Conservation (phyloP, 2,113 vertebrate genomes). For the Rissa tridactyla region DNA sequence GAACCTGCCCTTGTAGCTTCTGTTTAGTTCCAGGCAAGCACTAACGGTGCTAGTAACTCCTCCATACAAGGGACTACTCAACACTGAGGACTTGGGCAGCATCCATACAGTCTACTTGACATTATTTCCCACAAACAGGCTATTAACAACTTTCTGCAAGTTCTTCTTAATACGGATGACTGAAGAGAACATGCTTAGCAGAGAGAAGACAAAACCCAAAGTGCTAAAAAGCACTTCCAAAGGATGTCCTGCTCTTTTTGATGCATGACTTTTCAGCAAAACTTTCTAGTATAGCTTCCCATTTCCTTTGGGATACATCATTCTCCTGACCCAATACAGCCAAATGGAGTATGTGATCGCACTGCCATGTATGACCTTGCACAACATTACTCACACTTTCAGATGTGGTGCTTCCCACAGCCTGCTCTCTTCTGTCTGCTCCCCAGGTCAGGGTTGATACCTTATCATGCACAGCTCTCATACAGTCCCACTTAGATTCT, state of each 20-base stretch:
- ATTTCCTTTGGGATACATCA: neutral
- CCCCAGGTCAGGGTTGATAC: neutral
- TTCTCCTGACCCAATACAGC: neutral
- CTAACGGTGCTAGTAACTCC: neutral
- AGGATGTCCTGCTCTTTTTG: neutral
- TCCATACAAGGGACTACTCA: neutral
- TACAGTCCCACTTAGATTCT: neutral
- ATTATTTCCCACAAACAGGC: neutral
- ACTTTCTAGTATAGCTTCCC: neutral
- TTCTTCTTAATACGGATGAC: neutral
- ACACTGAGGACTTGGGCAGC: neutral
- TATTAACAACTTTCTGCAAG: neutral
- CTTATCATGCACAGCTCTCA: neutral
- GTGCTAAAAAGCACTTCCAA: neutral
- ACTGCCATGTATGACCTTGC: neutral
- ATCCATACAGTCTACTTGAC: neutral
- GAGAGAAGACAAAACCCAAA: neutral
- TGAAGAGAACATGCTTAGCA: neutral
- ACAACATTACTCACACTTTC: neutral
- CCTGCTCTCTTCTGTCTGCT: neutral
- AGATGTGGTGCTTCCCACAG: neutral
- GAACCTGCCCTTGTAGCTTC: neutral
- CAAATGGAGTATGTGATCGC: accelerated
- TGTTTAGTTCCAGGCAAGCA: neutral
- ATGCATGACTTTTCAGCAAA: neutral